Conservation (phyloP, 2,797 vertebrate species). For the Gobio occitaniae region DNA sequence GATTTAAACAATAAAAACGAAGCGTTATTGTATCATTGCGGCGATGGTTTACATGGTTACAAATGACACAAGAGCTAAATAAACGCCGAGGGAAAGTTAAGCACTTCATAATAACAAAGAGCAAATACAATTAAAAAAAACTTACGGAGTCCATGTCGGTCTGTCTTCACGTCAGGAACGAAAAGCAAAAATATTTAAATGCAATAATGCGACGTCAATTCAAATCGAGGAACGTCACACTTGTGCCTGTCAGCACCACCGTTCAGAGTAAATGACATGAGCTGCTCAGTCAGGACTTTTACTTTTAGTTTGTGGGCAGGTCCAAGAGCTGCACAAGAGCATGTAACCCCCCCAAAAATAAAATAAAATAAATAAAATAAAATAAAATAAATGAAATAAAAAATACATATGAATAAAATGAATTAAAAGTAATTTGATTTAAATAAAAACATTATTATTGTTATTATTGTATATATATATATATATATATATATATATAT, state of each 20-base stretch:
- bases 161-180: slow-evolving; percentile 21
- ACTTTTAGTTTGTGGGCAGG: slow-evolving; percentile 49
- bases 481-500: too few relatives aligned
- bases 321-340: slow-evolving; percentile 9
- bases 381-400: neutral
- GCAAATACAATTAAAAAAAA: neutral
- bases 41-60: neutral
- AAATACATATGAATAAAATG: neutral
- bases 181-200: neutral
- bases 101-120: neutral
- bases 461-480: too few relatives aligned
- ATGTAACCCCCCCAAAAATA: neutral
- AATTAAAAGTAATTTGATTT: too few relatives aligned
- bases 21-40: neutral
- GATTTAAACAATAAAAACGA: neutral
- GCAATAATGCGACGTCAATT: neutral
- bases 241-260: neutral
- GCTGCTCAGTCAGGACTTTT: slow-evolving; percentile 2
- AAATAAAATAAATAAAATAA: too few relatives aligned
- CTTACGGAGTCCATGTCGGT: slow-evolving; percentile 57
- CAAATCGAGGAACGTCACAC: neutral
- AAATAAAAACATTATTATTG: too few relatives aligned
- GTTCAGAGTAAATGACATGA: neutral
- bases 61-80: neutral
- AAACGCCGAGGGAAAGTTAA: neutral